A percentile compares a stretch with the other conserved stretches of the same genome.
Evolutionary conservation across 2,888 invertebrate genomes (phyloP).

Genomic region (Caenorhabditis sp.): DNA sequence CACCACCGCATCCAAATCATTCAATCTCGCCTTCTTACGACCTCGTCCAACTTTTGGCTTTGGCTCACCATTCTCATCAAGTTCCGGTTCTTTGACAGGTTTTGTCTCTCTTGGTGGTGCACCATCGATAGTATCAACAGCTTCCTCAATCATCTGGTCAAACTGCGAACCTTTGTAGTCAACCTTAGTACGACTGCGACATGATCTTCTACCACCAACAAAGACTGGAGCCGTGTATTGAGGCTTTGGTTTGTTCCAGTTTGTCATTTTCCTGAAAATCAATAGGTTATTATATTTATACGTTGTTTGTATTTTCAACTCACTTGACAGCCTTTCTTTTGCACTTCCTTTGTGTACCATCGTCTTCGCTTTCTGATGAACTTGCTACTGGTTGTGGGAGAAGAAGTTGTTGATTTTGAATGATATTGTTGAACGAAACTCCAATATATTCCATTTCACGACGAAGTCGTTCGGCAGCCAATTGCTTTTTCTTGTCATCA

Average conservation of each 20-base stretch:
- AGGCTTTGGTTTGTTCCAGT: slow-evolving; percentile 5
- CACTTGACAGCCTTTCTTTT: slow-evolving; percentile 59
- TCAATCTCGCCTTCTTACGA: slow-evolving; percentile 25
- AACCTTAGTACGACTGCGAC: not conserved
- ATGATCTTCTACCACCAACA: slow-evolving; percentile 5
- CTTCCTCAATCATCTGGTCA: slow-evolving; percentile 8
- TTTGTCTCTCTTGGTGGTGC: slow-evolving; percentile 58
- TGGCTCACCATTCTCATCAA: slow-evolving; percentile 76
- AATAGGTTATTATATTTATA: no score
- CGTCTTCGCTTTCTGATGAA: slow-evolving; percentile 27
- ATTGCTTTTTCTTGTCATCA: slow-evolving; percentile 78
- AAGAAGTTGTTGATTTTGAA: slow-evolving; percentile 15
- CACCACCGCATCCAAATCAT: slow-evolving; percentile 40
- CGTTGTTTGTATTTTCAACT: not conserved
- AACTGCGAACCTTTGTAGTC: slow-evolving; percentile 9
- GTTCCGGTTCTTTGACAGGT: slow-evolving; percentile 77
- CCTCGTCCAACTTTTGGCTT: slow-evolving; percentile 7
- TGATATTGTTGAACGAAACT: slow-evolving; percentile 41
- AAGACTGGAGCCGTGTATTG: not conserved
- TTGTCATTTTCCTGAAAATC: slow-evolving; percentile 1
- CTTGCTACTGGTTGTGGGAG: not conserved
- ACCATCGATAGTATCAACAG: slow-evolving; percentile 4
- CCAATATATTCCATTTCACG: slow-evolving; percentile 79
- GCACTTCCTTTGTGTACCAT: slow-evolving; percentile 57
- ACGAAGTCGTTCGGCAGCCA: slow-evolving; percentile 62